These are phyloP conservation scores for Monochamus saltuarius DNA, from an alignment of 1,140 invertebrate species.

Conservation along the genomic window DNA sequence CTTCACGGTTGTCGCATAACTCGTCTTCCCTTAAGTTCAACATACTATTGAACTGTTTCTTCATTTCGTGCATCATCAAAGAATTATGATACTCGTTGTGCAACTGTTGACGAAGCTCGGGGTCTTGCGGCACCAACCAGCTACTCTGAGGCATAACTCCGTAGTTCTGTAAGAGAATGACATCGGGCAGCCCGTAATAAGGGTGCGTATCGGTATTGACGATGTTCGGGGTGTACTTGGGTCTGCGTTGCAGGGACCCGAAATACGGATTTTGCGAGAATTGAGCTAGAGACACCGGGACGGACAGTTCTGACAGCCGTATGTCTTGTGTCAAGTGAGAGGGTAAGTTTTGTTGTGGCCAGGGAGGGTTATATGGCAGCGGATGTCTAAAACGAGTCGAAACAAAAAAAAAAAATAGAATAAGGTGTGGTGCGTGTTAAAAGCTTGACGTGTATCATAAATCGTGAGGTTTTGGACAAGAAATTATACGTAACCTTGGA, in stretches of 20 bases:
- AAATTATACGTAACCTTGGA: no score
- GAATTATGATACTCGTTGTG: conserved; percentile 31
- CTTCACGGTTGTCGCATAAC: conserved; percentile 14
- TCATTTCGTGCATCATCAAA: conserved; percentile 34
- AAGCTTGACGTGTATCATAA: neutral
- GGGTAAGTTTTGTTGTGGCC: conserved; percentile 19
- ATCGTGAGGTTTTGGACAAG: neutral
- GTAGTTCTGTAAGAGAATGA: conserved; percentile 42
- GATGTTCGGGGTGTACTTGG: conserved; percentile 20
- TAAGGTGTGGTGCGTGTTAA: conserved; percentile 8
- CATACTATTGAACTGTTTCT: conserved; percentile 36
- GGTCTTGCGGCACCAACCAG: neutral
- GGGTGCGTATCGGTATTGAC: conserved; percentile 13
- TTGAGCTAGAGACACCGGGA: neutral
- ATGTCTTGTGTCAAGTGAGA: conserved; percentile 17
- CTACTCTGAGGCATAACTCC: conserved; percentile 20
- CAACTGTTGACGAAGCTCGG: conserved; percentile 17
- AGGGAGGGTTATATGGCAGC: conserved; percentile 19
- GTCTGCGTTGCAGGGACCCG: conserved; percentile 31
- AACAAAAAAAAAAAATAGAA: conserved; percentile 10
- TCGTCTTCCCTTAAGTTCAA: conserved; percentile 33
- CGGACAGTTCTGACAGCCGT: conserved; percentile 17
- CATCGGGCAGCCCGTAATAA: conserved; percentile 35
- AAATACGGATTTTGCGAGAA: conserved; percentile 39
- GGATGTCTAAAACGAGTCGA: conserved; percentile 21